These are phyloP conservation scores for Strigops habroptila DNA, from an alignment of 2,113 vertebrate species.

Conservation along the genomic window DNA sequence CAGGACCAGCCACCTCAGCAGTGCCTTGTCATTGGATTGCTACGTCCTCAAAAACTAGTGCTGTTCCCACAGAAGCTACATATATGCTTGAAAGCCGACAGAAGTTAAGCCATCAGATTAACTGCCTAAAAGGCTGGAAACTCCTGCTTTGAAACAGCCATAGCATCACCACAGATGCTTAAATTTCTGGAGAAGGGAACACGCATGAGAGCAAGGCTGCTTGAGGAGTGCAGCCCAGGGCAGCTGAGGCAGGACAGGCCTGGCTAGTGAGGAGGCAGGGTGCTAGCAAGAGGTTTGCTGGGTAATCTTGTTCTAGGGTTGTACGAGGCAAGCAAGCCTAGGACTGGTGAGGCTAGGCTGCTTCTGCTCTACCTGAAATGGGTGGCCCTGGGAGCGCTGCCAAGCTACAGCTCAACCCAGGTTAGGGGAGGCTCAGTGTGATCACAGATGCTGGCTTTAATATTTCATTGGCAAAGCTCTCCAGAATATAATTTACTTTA, in stretches of 20 bases:
- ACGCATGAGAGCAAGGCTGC: fast-evolving
- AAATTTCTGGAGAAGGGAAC: background rate
- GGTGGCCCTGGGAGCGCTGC: background rate
- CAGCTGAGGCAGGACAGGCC: background rate
- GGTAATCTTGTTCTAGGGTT: background rate
- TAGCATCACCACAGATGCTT: background rate
- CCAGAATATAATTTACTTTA: background rate
- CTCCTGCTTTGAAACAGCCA: background rate
- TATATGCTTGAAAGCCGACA: background rate
- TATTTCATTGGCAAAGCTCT: constrained; percentile 7
- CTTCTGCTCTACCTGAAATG: background rate
- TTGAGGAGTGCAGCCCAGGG: background rate
- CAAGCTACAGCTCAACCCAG: background rate
- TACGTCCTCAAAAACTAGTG: background rate
- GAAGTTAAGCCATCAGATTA: background rate
- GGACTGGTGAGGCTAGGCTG: background rate
- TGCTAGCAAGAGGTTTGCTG: background rate
- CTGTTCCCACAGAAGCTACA: background rate
- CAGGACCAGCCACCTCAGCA: background rate
- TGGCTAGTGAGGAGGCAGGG: background rate
- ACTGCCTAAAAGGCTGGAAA: background rate
- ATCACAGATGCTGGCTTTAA: background rate
- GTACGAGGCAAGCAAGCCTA: background rate
- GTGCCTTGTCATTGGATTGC: background rate
- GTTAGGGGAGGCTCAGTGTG: too few species aligned